A percentile compares a stretch with the other conserved stretches of the same genome.
Conservation (phyloP, 1,140 invertebrate genomes). For the Pogonus chalceus region DNA sequence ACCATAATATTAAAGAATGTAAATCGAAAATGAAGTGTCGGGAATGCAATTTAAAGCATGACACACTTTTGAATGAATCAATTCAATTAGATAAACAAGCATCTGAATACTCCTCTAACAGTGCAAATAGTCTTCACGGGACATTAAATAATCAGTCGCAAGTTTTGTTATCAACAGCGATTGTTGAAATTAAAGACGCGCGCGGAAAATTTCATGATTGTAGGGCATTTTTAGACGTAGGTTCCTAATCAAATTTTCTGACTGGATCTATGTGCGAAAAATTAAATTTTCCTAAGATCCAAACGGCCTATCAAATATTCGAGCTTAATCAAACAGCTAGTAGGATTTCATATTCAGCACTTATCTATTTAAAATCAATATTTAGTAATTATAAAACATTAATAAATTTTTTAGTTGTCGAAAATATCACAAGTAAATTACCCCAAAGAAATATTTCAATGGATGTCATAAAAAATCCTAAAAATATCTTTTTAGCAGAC, state of each 20-base stretch:
- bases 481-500: conserved; percentile 20
- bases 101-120: neutral
- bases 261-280: too few relatives aligned
- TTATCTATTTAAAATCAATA: neutral
- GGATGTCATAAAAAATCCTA: neutral
- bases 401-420: conserved; percentile 9
- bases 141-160: neutral
- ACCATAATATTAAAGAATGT: neutral
- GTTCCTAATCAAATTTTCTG: too few relatives aligned
- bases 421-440: conserved; percentile 8
- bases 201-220: neutral
- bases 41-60: neutral
- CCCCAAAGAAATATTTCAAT: neutral
- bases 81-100: neutral
- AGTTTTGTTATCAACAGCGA: conserved; percentile 1
- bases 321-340: neutral
- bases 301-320: neutral
- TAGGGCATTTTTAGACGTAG: too few relatives aligned
- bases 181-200: neutral
- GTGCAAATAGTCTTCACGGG: neutral
- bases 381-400: neutral
- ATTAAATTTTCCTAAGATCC: too few relatives aligned
- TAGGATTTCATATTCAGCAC: neutral
- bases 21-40: neutral
- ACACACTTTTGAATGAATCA: neutral